phyloP scores from a whole-genome alignment of 2,797 vertebrate species.

The Pseudochirops corinnae region DNA sequence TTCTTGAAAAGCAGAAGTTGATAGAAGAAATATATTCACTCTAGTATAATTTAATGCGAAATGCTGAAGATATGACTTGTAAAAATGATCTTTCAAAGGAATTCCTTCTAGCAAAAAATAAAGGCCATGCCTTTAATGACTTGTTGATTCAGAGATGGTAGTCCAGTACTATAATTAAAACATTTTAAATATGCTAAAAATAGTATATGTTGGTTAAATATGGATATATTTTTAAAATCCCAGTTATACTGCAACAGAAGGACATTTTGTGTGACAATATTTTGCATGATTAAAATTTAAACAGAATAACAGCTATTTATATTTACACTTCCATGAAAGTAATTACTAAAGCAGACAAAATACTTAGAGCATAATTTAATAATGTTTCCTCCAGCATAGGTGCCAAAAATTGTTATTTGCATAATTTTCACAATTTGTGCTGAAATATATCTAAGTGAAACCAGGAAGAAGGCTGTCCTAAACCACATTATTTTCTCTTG shows the following conservation, averaged over 20 bases:
- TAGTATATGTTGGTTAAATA: constrained; percentile 84
- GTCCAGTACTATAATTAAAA: constrained; percentile 83
- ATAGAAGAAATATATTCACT: constrained; percentile 27
- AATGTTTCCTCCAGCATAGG: constrained; percentile 80
- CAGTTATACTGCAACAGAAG: constrained; percentile 82
- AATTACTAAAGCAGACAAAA: constrained; percentile 83
- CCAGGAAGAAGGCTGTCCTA: constrained; percentile 68
- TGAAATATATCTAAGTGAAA: constrained; percentile 75
- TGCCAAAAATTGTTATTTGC: constrained; percentile 80
- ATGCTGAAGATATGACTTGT: constrained; percentile 53
- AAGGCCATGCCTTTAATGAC: constrained; percentile 77
- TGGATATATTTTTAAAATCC: constrained; percentile 72
- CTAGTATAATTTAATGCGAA: constrained; percentile 50
- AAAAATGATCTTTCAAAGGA: constrained; percentile 52
- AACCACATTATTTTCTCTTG: constrained; percentile 66
- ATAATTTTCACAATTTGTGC: constrained; percentile 77
- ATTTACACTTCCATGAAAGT: constrained; percentile 82
- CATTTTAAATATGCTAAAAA: constrained; percentile 84
- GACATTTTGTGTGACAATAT: constrained; percentile 80
- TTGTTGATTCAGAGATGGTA: constrained; percentile 84
- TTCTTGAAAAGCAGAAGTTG: neutral
- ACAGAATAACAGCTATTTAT: constrained; percentile 84
- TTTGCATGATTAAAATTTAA: constrained; percentile 84
- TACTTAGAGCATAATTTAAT: constrained; percentile 84
- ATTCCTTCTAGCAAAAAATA: constrained; percentile 56